Base-by-base conservation (phyloP, 2,797 vertebrate species). In the Paramormyrops hopkinsi region DNA sequence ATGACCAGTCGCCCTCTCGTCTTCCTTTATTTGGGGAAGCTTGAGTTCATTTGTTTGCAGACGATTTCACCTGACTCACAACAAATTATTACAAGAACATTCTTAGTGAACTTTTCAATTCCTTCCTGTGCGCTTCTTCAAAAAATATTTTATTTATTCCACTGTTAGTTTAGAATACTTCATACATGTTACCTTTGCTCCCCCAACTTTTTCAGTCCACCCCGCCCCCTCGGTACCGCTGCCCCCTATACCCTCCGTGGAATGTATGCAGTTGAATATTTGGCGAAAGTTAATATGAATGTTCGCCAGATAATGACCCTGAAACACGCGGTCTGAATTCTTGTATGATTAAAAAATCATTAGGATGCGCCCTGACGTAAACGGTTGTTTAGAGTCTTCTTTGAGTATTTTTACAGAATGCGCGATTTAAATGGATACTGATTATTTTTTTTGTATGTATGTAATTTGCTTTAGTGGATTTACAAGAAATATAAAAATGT, bases 1-100 rank as follows among this genome's bases (percentile, higher is more conserved):
- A 95, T 94, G 95, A 96, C 96, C 96, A 96, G 96, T 95, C 94
- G 92, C 94, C 93, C 91, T 94, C 93, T 92, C 94, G 90, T 91
- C 91, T 93, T 48, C 91, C 90, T 90, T 91, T 92, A 93, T 93
- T 92, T 92, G 94, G 94, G 95, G 96, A 94, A 93, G 93, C 94
- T 92, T 96, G 92, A 95, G 95, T 96, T 94, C 95, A 94, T 96
- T 95, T 97, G 97, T 97, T 96, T 97, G 96, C 96, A 96, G 96
- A 96, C 96, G 94, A 91, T 95, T 96, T 96, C 94, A 97, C 97
- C 96, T 97, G 96, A 95, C 96, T 93, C 95, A 95, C 95, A 96
- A 96, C 96, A 95, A 94, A 94, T 93, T 92, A 93, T 93, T 92
- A 93, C 92, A 91, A 94, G 94, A 93, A 93, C 93, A 91, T 92